phyloP scores from a whole-genome alignment of 2,797 vertebrate species.

The Aplochiton taeniatus region DNA sequence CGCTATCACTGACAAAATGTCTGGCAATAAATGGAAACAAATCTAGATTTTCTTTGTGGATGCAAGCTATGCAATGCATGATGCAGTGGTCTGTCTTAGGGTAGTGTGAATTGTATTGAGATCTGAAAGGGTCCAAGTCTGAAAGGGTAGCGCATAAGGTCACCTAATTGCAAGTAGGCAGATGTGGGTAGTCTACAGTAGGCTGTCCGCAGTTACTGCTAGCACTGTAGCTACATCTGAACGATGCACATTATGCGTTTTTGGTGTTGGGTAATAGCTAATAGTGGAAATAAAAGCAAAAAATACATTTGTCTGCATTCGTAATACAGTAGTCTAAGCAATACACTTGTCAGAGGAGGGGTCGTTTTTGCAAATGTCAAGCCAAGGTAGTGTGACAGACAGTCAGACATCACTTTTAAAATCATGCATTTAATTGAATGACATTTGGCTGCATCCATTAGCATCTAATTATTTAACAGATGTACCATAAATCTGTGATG shows the following conservation, averaged over 20 bases:
- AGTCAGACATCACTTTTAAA: too few relatives aligned
- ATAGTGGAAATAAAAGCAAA: too few relatives aligned
- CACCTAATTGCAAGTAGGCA: constrained; percentile 68
- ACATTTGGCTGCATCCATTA: too few relatives aligned
- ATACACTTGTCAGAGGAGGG: too few relatives aligned
- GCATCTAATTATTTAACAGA: too few relatives aligned
- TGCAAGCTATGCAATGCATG: background rate
- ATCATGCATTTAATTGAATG: too few relatives aligned
- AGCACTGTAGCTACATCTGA: constrained; percentile 23
- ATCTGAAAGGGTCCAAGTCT: constrained; percentile 42
- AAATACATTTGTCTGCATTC: too few relatives aligned
- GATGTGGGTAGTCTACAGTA: constrained; percentile 37
- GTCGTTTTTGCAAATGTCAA: too few relatives aligned
- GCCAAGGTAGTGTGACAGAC: too few relatives aligned
- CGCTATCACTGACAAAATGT: background rate
- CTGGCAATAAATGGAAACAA: background rate
- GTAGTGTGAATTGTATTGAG: constrained; percentile 14
- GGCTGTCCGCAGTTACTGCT: constrained; percentile 52
- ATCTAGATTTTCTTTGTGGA: background rate
- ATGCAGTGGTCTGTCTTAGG: background rate
- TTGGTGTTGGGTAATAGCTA: background rate
- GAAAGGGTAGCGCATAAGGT: constrained; percentile 62
- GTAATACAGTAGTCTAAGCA: too few relatives aligned
- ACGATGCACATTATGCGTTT: background rate
- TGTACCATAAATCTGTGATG: too few relatives aligned